Conservation (phyloP, 2,797 vertebrate genomes). For the Rhynchotus rufescens region DNA sequence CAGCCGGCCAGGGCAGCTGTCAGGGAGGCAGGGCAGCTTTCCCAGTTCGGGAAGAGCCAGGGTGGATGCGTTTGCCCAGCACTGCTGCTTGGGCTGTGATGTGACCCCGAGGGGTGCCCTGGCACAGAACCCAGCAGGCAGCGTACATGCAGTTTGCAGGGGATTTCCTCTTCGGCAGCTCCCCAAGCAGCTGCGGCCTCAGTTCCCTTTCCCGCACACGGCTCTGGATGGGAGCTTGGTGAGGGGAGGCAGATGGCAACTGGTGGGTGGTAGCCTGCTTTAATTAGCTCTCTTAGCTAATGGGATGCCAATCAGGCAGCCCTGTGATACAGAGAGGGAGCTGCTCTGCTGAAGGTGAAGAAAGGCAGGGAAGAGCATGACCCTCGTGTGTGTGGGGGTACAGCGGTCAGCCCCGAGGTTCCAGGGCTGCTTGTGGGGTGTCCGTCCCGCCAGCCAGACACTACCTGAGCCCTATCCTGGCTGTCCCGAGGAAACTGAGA, state of each 20-base stretch:
- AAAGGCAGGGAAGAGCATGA: background rate
- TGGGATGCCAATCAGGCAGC: constrained; percentile 43
- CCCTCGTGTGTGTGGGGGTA: background rate
- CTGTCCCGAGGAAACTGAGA: background rate
- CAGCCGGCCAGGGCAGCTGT: background rate
- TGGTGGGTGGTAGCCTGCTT: constrained; percentile 54
- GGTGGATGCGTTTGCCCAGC: background rate
- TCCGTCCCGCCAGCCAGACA: background rate
- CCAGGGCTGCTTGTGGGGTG: background rate
- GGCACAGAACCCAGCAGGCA: background rate
- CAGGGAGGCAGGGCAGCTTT: background rate
- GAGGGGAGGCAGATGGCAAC: constrained; percentile 48
- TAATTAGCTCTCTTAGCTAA: constrained; percentile 56
- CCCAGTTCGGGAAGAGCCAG: background rate
- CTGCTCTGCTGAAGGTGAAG: background rate
- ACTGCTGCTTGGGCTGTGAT: rapidly evolving
- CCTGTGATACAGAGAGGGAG: constrained; percentile 6
- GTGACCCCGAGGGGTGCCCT: background rate
- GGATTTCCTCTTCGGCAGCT: background rate
- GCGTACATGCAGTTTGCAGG: background rate
- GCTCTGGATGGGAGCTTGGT: background rate
- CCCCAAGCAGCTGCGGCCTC: background rate
- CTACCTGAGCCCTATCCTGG: rapidly evolving
- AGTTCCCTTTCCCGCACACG: background rate
- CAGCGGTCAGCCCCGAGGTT: rapidly evolving